A percentile compares a stretch with the other conserved stretches of the same genome.
phyloP scores from a whole-genome alignment of 2,888 invertebrate genomes.

The Macaria liturata region DNA sequence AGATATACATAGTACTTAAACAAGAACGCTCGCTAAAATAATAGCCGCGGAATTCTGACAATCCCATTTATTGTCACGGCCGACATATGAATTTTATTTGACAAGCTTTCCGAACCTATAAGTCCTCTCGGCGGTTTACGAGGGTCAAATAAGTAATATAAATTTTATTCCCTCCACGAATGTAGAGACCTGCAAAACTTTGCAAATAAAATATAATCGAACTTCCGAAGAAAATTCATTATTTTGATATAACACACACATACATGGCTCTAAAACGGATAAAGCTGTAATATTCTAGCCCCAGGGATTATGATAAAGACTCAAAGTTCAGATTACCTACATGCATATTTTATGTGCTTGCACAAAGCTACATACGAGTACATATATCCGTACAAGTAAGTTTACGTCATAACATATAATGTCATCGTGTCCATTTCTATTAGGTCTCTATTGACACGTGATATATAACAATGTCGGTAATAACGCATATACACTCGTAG shows the following conservation, averaged over 20 bases:
- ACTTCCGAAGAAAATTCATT: slow-evolving; percentile 22
- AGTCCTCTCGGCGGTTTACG: slow-evolving; percentile 31
- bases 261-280: no score
- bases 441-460: neutral
- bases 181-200: slow-evolving; percentile 30
- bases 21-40: slow-evolving; percentile 5
- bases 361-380: no score
- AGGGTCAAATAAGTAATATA: slow-evolving; percentile 36
- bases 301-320: no score
- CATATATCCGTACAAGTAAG: no score
- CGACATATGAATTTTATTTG: slow-evolving; percentile 34
- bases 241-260: slow-evolving; percentile 3
- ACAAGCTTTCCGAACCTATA: slow-evolving; percentile 36
- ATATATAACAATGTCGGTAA: slow-evolving; percentile 1
- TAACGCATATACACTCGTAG: slow-evolving; percentile 9
- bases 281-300: no score
- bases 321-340: no score
- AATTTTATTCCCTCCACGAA: slow-evolving; percentile 33
- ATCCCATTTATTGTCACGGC: slow-evolving; percentile 27
- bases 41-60: slow-evolving; percentile 16
- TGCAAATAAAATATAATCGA: slow-evolving; percentile 26
- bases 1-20: neutral
- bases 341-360: no score
- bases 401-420: no score
- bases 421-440: no score